Conservation (phyloP, 2,113 vertebrate species). For the Morone chrysops region DNA sequence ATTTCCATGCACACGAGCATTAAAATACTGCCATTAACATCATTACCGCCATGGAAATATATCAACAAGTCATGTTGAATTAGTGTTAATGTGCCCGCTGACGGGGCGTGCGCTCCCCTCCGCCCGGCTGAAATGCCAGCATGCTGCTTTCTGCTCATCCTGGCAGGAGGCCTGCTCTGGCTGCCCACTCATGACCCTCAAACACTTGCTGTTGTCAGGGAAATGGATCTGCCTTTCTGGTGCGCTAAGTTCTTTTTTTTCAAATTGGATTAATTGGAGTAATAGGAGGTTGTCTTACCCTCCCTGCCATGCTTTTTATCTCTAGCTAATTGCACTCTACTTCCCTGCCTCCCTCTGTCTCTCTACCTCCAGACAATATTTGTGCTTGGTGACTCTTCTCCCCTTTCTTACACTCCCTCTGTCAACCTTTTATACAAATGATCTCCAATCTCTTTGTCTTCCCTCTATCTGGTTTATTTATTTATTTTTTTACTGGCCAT, state of each 20-base stretch:
- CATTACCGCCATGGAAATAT: slow-evolving; percentile 68
- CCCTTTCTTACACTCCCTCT: slow-evolving; percentile 17
- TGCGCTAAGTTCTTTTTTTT: slow-evolving; percentile 28
- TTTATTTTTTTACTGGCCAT: slow-evolving; percentile 7
- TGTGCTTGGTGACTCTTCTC: slow-evolving; percentile 35
- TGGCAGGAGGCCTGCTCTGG: slow-evolving; percentile 66
- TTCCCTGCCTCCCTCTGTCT: slow-evolving; percentile 52
- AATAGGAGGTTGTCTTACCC: slow-evolving; percentile 77
- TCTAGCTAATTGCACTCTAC: slow-evolving; percentile 73
- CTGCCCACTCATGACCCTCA: slow-evolving; percentile 73
- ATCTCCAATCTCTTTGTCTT: slow-evolving; percentile 21
- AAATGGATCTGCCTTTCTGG: slow-evolving; percentile 66
- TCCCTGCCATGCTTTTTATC: slow-evolving; percentile 74
- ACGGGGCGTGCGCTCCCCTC: slow-evolving; percentile 44
- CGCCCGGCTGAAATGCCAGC: slow-evolving; percentile 70
- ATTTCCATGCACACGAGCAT: slow-evolving; percentile 61
- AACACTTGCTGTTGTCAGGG: slow-evolving; percentile 74
- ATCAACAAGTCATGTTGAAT: slow-evolving; percentile 77
- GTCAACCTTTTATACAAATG: slow-evolving; percentile 44
- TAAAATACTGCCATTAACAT: slow-evolving; percentile 75
- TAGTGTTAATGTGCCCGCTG: slow-evolving; percentile 67
- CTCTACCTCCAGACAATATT: slow-evolving; percentile 52
- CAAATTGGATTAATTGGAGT: slow-evolving; percentile 78
- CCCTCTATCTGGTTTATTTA: not conserved
- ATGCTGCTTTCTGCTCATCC: slow-evolving; percentile 66